These are phyloP conservation scores for Graptemys geographica DNA, from an alignment of 2,797 vertebrate species.

Conservation along the genomic window DNA sequence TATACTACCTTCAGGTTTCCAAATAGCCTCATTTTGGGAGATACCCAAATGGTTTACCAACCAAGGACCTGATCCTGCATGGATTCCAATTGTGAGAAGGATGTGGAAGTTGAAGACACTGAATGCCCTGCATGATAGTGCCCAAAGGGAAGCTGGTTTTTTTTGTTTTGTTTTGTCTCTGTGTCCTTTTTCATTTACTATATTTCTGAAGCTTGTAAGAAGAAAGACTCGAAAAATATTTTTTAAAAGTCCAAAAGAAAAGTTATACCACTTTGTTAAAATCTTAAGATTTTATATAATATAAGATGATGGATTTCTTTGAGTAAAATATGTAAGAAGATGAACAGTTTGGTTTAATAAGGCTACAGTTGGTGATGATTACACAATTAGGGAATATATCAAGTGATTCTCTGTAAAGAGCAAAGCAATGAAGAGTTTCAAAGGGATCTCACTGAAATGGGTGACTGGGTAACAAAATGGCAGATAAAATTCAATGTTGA, in stretches of 20 bases:
- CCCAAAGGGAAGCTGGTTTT: neutral
- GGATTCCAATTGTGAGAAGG: fast-evolving
- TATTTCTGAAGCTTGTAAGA: neutral
- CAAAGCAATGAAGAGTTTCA: neutral
- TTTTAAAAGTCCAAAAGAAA: neutral
- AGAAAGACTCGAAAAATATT: neutral
- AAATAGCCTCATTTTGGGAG: neutral
- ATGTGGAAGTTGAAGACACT: neutral
- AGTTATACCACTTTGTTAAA: neutral
- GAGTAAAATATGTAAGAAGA: neutral
- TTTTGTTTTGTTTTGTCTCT: neutral
- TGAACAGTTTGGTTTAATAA: neutral
- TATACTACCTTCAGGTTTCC: neutral
- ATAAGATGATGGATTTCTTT: neutral
- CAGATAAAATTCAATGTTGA: neutral
- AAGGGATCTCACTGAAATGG: neutral
- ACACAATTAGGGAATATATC: neutral
- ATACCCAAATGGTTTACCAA: neutral
- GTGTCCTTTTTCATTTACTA: neutral
- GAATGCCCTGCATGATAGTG: neutral
- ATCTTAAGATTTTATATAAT: neutral
- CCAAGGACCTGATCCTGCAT: neutral
- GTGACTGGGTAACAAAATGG: neutral
- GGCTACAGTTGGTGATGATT: neutral
- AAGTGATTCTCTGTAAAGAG: neutral